phyloP scores from a whole-genome alignment of 2,888 invertebrate genomes.

The Hirtodrosophila duncani region DNA sequence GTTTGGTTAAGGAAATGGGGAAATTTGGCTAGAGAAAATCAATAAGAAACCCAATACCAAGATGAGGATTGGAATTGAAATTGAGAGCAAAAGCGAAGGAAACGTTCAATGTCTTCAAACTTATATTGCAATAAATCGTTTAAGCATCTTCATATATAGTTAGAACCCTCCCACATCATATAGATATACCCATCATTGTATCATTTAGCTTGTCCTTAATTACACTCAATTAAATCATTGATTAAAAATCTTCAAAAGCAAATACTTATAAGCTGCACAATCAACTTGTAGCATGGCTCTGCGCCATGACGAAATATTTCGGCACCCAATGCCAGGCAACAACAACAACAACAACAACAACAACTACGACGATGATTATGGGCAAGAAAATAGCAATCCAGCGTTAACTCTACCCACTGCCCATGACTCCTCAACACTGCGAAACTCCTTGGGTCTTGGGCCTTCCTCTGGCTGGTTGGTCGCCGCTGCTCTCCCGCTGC shows the following conservation, averaged over 20 bases:
- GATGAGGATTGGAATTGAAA: no score
- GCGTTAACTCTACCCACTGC: no score
- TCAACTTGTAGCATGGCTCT: conserved; percentile 20
- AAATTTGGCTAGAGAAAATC: no score
- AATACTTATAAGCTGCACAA: conserved; percentile 14
- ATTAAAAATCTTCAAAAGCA: conserved; percentile 43
- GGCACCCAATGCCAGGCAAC: conserved; percentile 36
- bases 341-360: conserved; percentile 17
- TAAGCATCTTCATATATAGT: not conserved
- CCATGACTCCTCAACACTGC: no score
- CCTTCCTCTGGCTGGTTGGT: conserved; percentile 16
- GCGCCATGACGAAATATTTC: conserved; percentile 29
- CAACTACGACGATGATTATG: conserved; percentile 22
- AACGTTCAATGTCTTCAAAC: no score
- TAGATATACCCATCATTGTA: conserved; percentile 16
- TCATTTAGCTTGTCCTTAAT: conserved; percentile 36
- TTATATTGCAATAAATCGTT: no score
- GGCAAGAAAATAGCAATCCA: no score
- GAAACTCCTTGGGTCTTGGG: no score
- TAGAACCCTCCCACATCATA: not conserved
- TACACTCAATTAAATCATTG: conserved; percentile 46
- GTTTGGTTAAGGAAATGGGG: not conserved
- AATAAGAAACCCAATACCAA: no score
- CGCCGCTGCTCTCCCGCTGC: conserved; percentile 20
- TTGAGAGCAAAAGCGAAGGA: no score